phyloP scores from a whole-genome alignment of 2,113 vertebrate genomes.

The Otolemur garnettii region DNA sequence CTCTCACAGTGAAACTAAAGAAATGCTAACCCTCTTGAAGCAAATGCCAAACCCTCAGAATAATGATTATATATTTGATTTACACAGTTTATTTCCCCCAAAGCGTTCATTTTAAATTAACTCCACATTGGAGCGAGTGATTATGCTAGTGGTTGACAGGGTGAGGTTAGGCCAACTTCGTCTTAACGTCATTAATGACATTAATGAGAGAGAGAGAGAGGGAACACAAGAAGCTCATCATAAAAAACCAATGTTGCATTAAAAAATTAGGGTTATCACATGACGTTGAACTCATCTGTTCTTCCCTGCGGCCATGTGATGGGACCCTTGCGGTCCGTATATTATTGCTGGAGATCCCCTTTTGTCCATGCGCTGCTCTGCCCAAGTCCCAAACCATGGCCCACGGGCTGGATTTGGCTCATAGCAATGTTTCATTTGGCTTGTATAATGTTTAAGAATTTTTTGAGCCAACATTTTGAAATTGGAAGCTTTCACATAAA shows the following conservation, averaged over 20 bases:
- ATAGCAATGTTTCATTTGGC: constrained; percentile 70
- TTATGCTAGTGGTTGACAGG: background rate
- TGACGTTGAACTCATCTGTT: background rate
- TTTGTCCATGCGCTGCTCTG: background rate
- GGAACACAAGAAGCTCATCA: background rate
- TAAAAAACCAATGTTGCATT: background rate
- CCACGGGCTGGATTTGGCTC: constrained; percentile 55
- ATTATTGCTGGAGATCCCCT: background rate
- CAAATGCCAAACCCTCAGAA: constrained; percentile 75
- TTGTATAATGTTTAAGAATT: constrained; percentile 63
- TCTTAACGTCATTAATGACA: background rate
- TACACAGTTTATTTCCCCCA: constrained; percentile 69
- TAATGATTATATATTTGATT: constrained; percentile 77
- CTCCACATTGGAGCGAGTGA: constrained; percentile 50
- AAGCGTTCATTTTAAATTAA: constrained; percentile 67
- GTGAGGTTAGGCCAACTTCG: background rate
- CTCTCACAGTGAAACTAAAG: constrained; percentile 23
- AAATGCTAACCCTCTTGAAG: constrained; percentile 13
- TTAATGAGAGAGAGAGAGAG: background rate
- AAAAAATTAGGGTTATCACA: background rate
- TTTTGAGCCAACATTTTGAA: constrained; percentile 73
- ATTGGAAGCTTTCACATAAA: constrained; percentile 72
- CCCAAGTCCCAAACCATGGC: constrained; percentile 29
- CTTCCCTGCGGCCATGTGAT: background rate
- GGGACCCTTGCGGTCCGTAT: background rate